Evolutionary conservation across 2,113 vertebrate genomes (phyloP).

Genomic region (Megatriorchis doriae): DNA sequence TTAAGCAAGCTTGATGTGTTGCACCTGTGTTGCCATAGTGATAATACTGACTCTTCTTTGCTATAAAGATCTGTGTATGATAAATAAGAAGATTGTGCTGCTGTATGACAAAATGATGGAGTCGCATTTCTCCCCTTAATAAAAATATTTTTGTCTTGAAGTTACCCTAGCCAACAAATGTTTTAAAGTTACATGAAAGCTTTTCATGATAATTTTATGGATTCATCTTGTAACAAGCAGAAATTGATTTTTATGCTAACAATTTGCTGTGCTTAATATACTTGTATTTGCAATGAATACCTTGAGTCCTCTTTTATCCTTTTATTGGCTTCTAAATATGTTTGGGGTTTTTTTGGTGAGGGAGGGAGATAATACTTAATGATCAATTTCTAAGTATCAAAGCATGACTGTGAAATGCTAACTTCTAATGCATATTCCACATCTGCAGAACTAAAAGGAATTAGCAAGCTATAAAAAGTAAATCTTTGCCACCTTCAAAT

Average conservation of each 20-base stretch:
- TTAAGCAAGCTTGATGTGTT: not conserved
- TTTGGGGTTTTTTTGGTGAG: not conserved
- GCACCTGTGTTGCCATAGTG: not conserved
- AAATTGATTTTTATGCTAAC: conserved; percentile 46
- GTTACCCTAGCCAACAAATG: not conserved
- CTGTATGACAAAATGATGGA: not conserved
- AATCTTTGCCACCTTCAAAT: not conserved
- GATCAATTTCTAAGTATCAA: not conserved
- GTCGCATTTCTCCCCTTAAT: not conserved
- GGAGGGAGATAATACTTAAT: not conserved
- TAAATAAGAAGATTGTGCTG: not conserved
- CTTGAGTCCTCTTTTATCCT: not conserved
- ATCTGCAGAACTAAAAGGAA: not conserved
- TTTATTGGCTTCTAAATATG: not conserved
- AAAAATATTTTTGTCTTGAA: not conserved
- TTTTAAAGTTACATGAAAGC: not conserved
- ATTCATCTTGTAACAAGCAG: not conserved
- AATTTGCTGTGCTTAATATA: conserved; percentile 18
- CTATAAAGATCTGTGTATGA: not conserved
- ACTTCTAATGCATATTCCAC: not conserved
- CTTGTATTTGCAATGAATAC: not conserved
- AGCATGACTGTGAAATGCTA: not conserved
- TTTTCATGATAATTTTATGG: not conserved
- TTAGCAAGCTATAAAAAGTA: not conserved
- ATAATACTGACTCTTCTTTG: not conserved